Evolutionary conservation across 2,113 vertebrate species (phyloP).

Genomic region (Neofelis nebulosa): DNA sequence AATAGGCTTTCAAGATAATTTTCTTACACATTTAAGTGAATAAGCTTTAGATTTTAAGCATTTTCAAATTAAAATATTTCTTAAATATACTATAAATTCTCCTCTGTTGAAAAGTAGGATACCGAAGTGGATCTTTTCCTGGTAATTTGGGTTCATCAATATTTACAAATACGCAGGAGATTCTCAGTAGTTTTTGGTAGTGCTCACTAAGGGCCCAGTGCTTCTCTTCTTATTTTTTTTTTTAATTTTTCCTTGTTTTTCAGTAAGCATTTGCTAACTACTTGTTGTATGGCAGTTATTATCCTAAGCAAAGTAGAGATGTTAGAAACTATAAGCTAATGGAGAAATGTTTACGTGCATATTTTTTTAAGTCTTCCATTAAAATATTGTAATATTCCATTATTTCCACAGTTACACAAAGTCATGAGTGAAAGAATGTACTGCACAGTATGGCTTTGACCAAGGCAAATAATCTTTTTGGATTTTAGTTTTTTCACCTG

Average conservation of each 20-base stretch:
- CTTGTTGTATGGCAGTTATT: neutral
- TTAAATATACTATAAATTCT: neutral
- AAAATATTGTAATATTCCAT: neutral
- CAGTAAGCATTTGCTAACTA: neutral
- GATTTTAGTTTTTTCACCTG: neutral
- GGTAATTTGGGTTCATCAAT: neutral
- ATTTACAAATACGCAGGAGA: neutral
- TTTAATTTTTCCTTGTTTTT: neutral
- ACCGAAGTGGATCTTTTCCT: neutral
- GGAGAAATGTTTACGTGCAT: neutral
- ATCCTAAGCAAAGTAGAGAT: neutral
- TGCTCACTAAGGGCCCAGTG: neutral
- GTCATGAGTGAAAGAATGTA: neutral
- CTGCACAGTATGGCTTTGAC: neutral
- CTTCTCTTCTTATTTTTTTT: neutral
- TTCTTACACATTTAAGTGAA: neutral
- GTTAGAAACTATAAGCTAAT: neutral
- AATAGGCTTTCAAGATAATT: neutral
- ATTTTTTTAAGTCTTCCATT: neutral
- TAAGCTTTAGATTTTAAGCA: neutral
- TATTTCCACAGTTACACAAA: neutral
- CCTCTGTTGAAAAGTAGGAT: neutral
- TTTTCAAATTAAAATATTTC: conserved; percentile 5
- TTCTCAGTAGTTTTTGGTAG: neutral
- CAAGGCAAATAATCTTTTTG: neutral